Conservation (phyloP, 1,140 invertebrate species). For the Grapholita molesta region DNA sequence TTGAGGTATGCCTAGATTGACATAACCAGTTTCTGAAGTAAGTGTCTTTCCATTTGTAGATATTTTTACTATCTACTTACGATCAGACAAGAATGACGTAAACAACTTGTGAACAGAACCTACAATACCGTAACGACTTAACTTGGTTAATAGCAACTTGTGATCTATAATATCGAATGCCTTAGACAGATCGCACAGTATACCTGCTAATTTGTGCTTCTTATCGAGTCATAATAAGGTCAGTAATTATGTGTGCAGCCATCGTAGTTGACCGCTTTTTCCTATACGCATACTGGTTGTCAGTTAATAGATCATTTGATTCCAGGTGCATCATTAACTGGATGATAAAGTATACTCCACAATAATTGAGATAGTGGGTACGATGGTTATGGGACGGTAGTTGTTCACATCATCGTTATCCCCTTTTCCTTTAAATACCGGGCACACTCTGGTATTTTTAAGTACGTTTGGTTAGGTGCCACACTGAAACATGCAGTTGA, state of each 20-base stretch:
- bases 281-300: not conserved
- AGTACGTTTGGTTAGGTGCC: not conserved
- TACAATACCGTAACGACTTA: not conserved
- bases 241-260: not conserved
- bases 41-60: not conserved
- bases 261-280: not conserved
- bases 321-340: not conserved
- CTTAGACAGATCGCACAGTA: not conserved
- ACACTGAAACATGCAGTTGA: not conserved
- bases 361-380: not conserved
- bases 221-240: not conserved
- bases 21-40: no score
- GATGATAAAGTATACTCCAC: not conserved
- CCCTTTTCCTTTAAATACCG: not conserved
- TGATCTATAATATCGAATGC: not conserved
- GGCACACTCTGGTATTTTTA: not conserved
- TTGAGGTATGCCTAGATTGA: no score
- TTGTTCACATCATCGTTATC: not conserved
- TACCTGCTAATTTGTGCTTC: no score
- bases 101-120: not conserved
- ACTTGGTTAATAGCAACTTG: not conserved
- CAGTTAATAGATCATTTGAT: not conserved
- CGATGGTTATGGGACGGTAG: not conserved
- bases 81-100: not conserved
- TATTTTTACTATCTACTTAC: not conserved